Base-by-base conservation (phyloP, 2,888 invertebrate genomes). In the Urechis unicinctus region DNA sequence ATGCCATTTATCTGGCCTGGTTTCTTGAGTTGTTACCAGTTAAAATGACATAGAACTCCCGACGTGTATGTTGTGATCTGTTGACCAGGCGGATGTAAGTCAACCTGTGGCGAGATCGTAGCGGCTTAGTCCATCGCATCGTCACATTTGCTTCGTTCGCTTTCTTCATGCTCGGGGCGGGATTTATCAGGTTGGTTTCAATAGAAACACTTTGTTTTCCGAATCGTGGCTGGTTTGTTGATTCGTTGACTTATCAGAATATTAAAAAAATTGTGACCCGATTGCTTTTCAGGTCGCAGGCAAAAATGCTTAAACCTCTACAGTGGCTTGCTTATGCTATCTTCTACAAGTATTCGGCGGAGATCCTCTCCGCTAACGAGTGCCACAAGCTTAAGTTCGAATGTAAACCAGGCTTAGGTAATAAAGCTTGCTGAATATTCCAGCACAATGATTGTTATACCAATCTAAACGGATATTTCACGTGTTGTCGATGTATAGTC, bases 81-180 rank as follows among this genome's bases (percentile, higher is more conserved):
- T n/a, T n/a, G n/a, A n/a, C 9, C 36, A 36, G 36, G 36, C 36
- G 36, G 36, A 36, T 36, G 36, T 17, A 36, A 17, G 9, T 36
- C 9, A 36, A 36, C 17, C 17, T 36, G 36, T 36, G 71, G 71
- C 4, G 72, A 72, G 60, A 62, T 71, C n/a, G 60, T 69, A 61
- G 60, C 67, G 17, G 63, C 68, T 2, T 59, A 66, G 3, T 58
- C 64, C 4, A 61, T 71, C 65, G 69, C 66, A 17, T 36, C 9
- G 9, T 9, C 17, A 36, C 36, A 13, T 17, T 36, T 17, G 9
- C 36, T 9, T 17, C 17, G 9, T 36, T 17, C 36, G 36, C 17
- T 36, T 17, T 36, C 9, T 9, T 17, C 36, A 36, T 36, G 9
- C 9, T 36, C 9, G 36, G 36, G 9, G 9, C 36, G 17, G 36